Conservation (phyloP, 1,140 invertebrate genomes). For the Mercenaria mercenaria region DNA sequence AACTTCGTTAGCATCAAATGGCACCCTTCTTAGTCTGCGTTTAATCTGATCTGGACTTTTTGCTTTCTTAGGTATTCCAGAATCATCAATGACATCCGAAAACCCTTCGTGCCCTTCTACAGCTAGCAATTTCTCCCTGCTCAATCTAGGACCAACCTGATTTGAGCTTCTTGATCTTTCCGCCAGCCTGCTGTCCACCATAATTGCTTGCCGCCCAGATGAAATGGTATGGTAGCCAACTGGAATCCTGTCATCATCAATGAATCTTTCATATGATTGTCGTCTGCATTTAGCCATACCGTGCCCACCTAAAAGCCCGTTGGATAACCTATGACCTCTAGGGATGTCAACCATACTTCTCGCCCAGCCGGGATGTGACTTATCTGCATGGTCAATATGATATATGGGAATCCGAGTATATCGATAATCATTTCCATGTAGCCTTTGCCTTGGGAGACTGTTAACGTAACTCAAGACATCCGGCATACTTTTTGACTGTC, state of each 20-base stretch:
- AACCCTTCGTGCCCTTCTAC: not conserved
- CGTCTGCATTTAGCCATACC: not conserved
- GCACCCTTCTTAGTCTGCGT: not conserved
- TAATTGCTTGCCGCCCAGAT: slow-evolving; percentile 22
- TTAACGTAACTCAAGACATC: slow-evolving; percentile 58
- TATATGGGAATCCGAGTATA: slow-evolving; percentile 42
- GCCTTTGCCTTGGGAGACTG: slow-evolving; percentile 27
- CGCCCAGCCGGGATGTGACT: slow-evolving; percentile 12
- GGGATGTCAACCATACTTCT: slow-evolving; percentile 63
- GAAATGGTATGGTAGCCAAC: slow-evolving; percentile 46
- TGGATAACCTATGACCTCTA: slow-evolving; percentile 39
- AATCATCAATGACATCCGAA: not conserved
- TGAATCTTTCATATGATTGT: slow-evolving; percentile 8
- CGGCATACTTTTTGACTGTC: slow-evolving; percentile 46
- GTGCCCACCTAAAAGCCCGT: not conserved
- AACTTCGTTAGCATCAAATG: not conserved
- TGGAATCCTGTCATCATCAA: slow-evolving; percentile 45
- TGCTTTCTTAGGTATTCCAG: not conserved
- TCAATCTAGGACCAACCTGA: not conserved
- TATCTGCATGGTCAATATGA: slow-evolving; percentile 51
- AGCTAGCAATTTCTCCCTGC: not conserved
- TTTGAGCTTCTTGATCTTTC: not conserved
- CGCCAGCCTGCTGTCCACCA: slow-evolving; percentile 29
- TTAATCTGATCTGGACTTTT: not conserved
- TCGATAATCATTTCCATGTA: not conserved